Conservation (phyloP, 2,113 vertebrate genomes). For the Daboia siamensis region DNA sequence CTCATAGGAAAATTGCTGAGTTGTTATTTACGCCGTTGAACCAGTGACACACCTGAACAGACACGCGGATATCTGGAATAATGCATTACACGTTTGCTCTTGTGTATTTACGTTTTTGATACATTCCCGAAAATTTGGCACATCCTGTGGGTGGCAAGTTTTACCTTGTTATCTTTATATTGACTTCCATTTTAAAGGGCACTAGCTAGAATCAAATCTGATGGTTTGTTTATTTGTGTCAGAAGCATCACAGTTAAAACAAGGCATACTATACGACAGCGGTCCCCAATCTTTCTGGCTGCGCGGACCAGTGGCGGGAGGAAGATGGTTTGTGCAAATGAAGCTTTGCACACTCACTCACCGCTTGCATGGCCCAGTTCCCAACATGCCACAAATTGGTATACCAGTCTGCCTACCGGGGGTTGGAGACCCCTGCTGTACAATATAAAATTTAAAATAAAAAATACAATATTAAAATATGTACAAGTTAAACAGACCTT, state of each 20-base stretch:
- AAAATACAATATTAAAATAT: too few species aligned
- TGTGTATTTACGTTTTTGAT: neutral
- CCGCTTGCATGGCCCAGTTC: too few species aligned
- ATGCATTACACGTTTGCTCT: constrained; percentile 23
- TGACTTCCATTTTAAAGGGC: neutral
- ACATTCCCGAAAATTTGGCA: constrained; percentile 15
- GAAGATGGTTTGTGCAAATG: too few species aligned
- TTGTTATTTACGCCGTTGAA: constrained; percentile 44
- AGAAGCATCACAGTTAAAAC: neutral
- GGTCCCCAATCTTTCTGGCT: too few species aligned
- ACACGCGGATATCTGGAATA: constrained; percentile 1
- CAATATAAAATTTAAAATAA: too few species aligned
- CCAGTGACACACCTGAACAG: neutral
- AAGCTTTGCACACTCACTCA: too few species aligned
- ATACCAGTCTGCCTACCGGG: too few species aligned
- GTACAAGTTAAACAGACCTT: too few species aligned
- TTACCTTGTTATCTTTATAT: neutral
- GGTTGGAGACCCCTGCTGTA: too few species aligned
- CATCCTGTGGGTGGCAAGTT: neutral
- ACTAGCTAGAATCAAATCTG: neutral
- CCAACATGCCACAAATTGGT: too few species aligned
- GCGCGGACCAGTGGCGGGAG: too few species aligned
- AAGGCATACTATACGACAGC: too few species aligned
- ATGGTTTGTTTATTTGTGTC: neutral
- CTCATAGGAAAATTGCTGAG: neutral